phyloP scores from a whole-genome alignment of 2,888 invertebrate genomes.

The Xestoiulus laeticollis region DNA sequence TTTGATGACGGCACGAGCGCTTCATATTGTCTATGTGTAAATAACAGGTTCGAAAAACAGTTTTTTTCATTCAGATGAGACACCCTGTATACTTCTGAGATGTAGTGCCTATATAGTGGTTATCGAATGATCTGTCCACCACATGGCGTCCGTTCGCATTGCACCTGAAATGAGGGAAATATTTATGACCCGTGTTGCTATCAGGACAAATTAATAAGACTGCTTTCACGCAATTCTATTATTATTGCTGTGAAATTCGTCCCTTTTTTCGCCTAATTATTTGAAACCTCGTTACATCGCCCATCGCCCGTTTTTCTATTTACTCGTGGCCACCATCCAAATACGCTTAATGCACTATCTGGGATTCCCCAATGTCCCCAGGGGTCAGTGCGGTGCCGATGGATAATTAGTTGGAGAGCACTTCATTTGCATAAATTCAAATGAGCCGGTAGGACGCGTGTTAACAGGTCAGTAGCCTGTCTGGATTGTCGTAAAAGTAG shows the following conservation, averaged over 20 bases:
- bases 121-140: neutral
- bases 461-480: slow-evolving; percentile 26
- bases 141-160: neutral
- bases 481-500: slow-evolving; percentile 26
- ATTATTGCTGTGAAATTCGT: slow-evolving; percentile 26
- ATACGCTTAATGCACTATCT: neutral
- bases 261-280: slow-evolving; percentile 24
- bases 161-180: neutral
- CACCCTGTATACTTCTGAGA: neutral
- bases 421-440: slow-evolving; percentile 18
- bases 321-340: neutral
- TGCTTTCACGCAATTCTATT: slow-evolving; percentile 26
- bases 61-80: neutral
- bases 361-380: neutral
- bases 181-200: slow-evolving; percentile 3
- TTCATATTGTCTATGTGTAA: too few relatives aligned
- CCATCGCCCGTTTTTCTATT: slow-evolving; percentile 11
- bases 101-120: too few relatives aligned
- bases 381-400: slow-evolving; percentile 2
- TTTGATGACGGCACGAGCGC: too few relatives aligned
- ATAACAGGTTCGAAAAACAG: too few relatives aligned
- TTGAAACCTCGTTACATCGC: slow-evolving; percentile 26
- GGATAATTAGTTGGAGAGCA: slow-evolving; percentile 17
- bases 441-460: slow-evolving; percentile 26
- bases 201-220: slow-evolving; percentile 26